phyloP scores from a whole-genome alignment of 2,797 vertebrate genomes.

The Poeciliopsis infans region DNA sequence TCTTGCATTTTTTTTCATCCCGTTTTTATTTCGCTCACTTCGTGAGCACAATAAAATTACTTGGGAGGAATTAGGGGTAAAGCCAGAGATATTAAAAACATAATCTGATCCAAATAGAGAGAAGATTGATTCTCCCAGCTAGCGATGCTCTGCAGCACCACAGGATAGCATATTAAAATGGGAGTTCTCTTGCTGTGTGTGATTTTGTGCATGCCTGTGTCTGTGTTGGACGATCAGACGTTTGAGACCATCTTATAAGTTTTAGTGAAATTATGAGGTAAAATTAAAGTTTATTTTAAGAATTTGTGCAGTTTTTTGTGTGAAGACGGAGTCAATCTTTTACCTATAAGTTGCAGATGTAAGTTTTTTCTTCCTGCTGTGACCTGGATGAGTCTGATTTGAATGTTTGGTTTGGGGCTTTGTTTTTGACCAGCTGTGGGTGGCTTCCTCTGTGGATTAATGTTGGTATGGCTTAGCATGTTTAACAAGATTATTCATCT shows the following conservation, averaged over 20 bases:
- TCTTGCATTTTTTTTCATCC: conserved; percentile 4
- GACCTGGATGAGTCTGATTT: conserved; percentile 3
- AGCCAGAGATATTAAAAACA: conserved; percentile 79
- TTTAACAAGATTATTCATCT: conserved; percentile 75
- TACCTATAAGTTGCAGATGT: not conserved
- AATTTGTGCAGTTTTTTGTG: not conserved
- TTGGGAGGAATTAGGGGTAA: conserved; percentile 71
- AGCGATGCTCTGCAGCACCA: conserved; percentile 35
- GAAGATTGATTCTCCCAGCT: conserved; percentile 67
- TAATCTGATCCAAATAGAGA: conserved; percentile 76
- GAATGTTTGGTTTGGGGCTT: conserved; percentile 38
- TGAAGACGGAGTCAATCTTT: not conserved
- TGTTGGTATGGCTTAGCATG: conserved; percentile 54
- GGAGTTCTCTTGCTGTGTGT: conserved; percentile 5
- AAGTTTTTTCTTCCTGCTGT: not conserved
- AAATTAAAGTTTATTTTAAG: not conserved
- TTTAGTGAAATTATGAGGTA: not conserved
- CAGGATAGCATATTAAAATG: conserved; percentile 59
- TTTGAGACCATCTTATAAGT: not conserved
- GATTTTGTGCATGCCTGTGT: not conserved
- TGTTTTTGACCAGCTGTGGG: conserved; percentile 55
- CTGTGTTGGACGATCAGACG: conserved; percentile 3
- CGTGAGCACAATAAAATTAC: conserved; percentile 64
- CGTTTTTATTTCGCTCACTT: conserved; percentile 40
- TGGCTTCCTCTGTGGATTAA: conserved; percentile 65